phyloP scores from a whole-genome alignment of 1,140 invertebrate genomes.

The Drosophila dunni region DNA sequence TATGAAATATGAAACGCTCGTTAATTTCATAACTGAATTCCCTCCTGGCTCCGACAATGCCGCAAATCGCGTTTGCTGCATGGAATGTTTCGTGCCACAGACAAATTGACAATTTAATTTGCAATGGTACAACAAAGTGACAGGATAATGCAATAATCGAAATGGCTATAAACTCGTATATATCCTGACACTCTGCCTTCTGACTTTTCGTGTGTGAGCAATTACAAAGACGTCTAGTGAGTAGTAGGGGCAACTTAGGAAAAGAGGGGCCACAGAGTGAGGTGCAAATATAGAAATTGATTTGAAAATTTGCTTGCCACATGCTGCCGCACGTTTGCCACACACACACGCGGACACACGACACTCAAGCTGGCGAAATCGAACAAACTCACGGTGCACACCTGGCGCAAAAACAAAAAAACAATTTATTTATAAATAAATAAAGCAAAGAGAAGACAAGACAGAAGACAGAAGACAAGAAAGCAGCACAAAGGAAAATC shows the following conservation, averaged over 20 bases:
- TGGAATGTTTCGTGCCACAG: constrained; percentile 40
- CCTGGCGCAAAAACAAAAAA: constrained; percentile 44
- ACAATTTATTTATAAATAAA: constrained; percentile 13
- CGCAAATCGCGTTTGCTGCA: constrained; percentile 40
- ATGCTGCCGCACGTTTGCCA: neutral
- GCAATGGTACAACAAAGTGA: constrained; percentile 60
- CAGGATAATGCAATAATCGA: constrained; percentile 76
- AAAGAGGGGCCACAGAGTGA: neutral
- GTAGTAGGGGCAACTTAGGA: neutral
- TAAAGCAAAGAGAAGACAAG: constrained; percentile 22
- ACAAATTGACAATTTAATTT: constrained; percentile 79
- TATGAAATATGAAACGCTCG: constrained; percentile 25
- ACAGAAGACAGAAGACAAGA: constrained; percentile 10
- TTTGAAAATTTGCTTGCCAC: constrained; percentile 32
- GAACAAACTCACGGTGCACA: constrained; percentile 25
- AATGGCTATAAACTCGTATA: constrained; percentile 47
- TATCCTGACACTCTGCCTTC: constrained; percentile 55
- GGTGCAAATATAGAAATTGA: constrained; percentile 43
- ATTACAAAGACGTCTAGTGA: constrained; percentile 10
- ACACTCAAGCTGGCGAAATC: constrained; percentile 33
- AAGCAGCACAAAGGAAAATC: constrained; percentile 57
- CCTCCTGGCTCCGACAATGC: neutral
- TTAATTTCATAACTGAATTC: constrained; percentile 4
- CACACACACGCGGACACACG: constrained; percentile 11
- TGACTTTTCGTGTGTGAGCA: constrained; percentile 1